Percentiles rank a stretch among this genome's conserved stretches.
Conservation (phyloP, 92 coral and sea anemone species). For the Montipora capitata region DNA sequence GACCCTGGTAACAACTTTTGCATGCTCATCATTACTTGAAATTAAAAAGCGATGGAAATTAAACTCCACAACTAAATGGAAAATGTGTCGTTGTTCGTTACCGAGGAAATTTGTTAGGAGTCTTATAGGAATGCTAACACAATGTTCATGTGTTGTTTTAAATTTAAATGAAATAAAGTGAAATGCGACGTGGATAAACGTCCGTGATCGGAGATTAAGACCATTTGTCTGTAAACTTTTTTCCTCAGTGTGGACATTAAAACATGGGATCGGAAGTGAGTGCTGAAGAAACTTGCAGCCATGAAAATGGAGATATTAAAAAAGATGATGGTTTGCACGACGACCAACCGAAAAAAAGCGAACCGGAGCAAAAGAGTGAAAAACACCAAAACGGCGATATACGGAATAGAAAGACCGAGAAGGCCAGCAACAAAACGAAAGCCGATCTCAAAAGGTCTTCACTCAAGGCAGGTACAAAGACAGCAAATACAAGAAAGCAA, state of each 20-base stretch:
- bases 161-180: constrained; percentile 38
- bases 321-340: constrained; percentile 55
- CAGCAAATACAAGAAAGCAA: constrained; percentile 11
- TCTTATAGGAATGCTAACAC: constrained; percentile 34
- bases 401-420: constrained; percentile 62
- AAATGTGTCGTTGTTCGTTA: constrained; percentile 13
- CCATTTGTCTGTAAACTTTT: neutral
- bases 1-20: neutral
- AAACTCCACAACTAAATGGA: neutral
- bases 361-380: constrained; percentile 20
- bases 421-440: constrained; percentile 10
- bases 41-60: neutral
- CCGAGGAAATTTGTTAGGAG: constrained; percentile 41
- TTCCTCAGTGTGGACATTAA: too few relatives aligned
- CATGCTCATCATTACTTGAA: constrained; percentile 4
- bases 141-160: constrained; percentile 68
- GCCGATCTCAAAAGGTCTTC: neutral
- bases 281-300: constrained; percentile 11
- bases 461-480: constrained; percentile 11
- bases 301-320: constrained; percentile 52
- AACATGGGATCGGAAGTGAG: constrained; percentile 74
- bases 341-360: neutral
- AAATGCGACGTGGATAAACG: constrained; percentile 58
- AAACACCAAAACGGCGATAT: constrained; percentile 50
- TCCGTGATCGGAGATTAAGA: neutral